Base-by-base conservation (phyloP, 2,113 vertebrate genomes). In the Macrotus californicus region DNA sequence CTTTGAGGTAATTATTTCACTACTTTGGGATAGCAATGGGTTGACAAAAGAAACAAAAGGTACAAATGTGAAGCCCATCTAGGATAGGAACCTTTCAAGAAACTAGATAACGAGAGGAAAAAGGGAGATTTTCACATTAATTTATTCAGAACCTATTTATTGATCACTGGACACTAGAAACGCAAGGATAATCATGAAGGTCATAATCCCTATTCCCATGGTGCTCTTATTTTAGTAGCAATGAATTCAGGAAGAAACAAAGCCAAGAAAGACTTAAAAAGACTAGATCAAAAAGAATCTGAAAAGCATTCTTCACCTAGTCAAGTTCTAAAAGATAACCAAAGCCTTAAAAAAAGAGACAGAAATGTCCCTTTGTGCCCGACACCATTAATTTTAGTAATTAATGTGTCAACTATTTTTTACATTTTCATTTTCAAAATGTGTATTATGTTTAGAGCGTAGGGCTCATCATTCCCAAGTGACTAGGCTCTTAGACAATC, bases 381-480 rank as follows among this genome's bases (percentile, higher is more conserved):
- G 36, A 52, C 2, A 73, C 5, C 52, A 75, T 48, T 91, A 79
- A 87, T 87, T 91, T 95, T 89, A 93, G 41, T 87, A 84, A 89
- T 91, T 36, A 91, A 66, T 56, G 5, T 88, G 19, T n/a, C 39
- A 80, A 36, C 80, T 67, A 36, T 34, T 52, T 93, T 67, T 84
- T 84, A n/a, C 18, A 82, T 16, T 85, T 46, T 86, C 56, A 86
- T 50, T 79, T 96, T 94, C 41, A 86, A 46, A 95, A 93, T 87
- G 26, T n/a, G 1, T 92, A 72, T 50, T 89, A 41, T 72, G 24
- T 73, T 95, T 94, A 77, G 19, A 72, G 26, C 34, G 1, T 48
- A 86, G 85, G 24, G 79, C 69, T 96, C 90, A 85, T 85, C 90
- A 76, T 46, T 93, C 48, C 69, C 94, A 92, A 84, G 80, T 92